Evolutionary conservation across 2,797 vertebrate species (phyloP), one percentile per base, ranked within the genome.

Genomic region (Channa striata): DNA sequence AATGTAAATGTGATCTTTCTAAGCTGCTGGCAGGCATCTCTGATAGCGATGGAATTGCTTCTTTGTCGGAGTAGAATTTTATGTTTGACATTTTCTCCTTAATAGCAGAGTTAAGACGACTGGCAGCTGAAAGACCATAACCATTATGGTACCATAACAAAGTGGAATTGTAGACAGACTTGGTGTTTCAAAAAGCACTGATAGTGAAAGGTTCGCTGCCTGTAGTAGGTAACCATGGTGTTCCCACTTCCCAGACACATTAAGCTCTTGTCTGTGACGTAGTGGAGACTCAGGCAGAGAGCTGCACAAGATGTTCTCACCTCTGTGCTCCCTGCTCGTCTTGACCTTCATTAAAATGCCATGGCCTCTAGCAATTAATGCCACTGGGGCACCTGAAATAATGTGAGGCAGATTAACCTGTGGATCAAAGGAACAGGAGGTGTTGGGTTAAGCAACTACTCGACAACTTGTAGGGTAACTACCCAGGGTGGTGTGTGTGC

Each of bases 351-450:
- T 91, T 93, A 91, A 91, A 88, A 93, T 84, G 74, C 78, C 81
- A 73, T 89, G 93, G 93, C 94, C 91, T 88, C 87, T 87, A 91
- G 93, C 94, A 95, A 95, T 94, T 94, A 95, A 96, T 94, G 94
- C 72, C 73, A 65, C 53, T 2, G n/a, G 60, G 74, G 60, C 93
- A 51, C 52, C 79, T 86, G 93, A 93, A 92, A 94, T 94, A 94
- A 95, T 94, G 93, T 86, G 91, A 91, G 92, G 89, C 93, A 89
- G 94, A 96, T 96, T 96, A 95, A 96, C 96, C 95, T 89, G 87
- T 74, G 87, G 94, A 93, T 94, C 94, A 94, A 93, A 94, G 90
- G 91, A 93, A 94, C 93, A 93, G 94, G 95, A 93, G 89, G 90
- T 83, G 46, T 94, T 88, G 93, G 92, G 95, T 95, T 94, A 95